Evolutionary conservation across 64 coral and sea anemone genomes (phyloP).

Genomic region (Platygyra sinensis): DNA sequence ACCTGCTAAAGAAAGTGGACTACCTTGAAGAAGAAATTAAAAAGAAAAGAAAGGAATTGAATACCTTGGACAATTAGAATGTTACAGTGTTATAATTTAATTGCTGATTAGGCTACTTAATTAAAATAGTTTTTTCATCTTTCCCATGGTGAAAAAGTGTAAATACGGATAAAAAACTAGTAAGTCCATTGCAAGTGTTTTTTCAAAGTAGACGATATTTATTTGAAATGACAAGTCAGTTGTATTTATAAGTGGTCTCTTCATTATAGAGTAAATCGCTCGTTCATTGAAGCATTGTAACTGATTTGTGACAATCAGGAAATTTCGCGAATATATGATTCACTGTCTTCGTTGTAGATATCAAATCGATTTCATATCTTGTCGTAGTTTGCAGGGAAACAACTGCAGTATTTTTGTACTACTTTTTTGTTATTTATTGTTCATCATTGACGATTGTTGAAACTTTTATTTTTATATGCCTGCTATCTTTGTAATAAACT

Average conservation of each 20-base stretch:
- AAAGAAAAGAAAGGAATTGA: slow-evolving; percentile 64
- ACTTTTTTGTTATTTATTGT: not conserved
- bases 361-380: too few relatives aligned
- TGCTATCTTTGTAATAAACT: slow-evolving; percentile 6
- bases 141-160: not conserved
- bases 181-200: not conserved
- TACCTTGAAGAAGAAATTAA: slow-evolving; percentile 79
- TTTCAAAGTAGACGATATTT: not conserved
- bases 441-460: not conserved
- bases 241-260: slow-evolving; percentile 22
- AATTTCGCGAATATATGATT: not conserved
- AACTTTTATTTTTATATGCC: not conserved
- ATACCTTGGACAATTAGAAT: not conserved
- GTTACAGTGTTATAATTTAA: not conserved
- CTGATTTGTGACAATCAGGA: not conserved
- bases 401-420: slow-evolving; percentile 15
- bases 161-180: not conserved
- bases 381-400: not conserved
- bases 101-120: not conserved
- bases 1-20: slow-evolving; percentile 71
- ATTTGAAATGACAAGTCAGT: not conserved
- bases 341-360: not conserved
- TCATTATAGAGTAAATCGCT: not conserved
- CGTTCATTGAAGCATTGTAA: not conserved
- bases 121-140: not conserved